phyloP scores from a whole-genome alignment of 2,797 vertebrate species.

The Acanthiza pusilla region DNA sequence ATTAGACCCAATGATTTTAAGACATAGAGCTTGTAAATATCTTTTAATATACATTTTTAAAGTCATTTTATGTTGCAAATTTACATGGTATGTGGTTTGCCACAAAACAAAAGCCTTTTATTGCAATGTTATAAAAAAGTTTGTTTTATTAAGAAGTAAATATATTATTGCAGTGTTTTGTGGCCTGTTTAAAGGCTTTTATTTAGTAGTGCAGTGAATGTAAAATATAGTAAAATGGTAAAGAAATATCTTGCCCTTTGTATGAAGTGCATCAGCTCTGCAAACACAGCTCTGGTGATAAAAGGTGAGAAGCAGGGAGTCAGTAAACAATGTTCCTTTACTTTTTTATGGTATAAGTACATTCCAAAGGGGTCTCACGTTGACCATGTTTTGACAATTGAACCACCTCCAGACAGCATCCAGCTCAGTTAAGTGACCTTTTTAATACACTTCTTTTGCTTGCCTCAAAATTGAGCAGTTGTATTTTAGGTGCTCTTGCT shows the following conservation, averaged over 20 bases:
- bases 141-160: constrained; percentile 72
- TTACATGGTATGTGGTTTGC: constrained; percentile 60
- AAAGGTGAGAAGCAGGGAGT: constrained; percentile 34
- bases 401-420: constrained; percentile 15
- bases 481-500: constrained; percentile 67
- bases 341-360: background rate
- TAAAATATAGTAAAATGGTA: constrained; percentile 73
- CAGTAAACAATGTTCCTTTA: constrained; percentile 11
- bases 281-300: background rate
- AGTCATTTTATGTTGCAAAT: constrained; percentile 68
- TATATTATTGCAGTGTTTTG: constrained; percentile 76
- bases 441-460: background rate
- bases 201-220: constrained; percentile 73
- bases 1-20: constrained; percentile 8
- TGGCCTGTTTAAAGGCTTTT: constrained; percentile 80
- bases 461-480: background rate
- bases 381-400: background rate
- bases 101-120: constrained; percentile 70
- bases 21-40: constrained; percentile 68
- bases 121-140: constrained; percentile 68
- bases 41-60: constrained; percentile 61
- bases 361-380: background rate
- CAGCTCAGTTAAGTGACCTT: constrained; percentile 44
- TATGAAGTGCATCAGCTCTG: constrained; percentile 54
- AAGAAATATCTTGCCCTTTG: constrained; percentile 41